A percentile compares a stretch with the other conserved stretches of the same genome.
These are phyloP conservation scores for Nebria ingens DNA, from an alignment of 1,140 invertebrate genomes.

Conservation along the genomic window DNA sequence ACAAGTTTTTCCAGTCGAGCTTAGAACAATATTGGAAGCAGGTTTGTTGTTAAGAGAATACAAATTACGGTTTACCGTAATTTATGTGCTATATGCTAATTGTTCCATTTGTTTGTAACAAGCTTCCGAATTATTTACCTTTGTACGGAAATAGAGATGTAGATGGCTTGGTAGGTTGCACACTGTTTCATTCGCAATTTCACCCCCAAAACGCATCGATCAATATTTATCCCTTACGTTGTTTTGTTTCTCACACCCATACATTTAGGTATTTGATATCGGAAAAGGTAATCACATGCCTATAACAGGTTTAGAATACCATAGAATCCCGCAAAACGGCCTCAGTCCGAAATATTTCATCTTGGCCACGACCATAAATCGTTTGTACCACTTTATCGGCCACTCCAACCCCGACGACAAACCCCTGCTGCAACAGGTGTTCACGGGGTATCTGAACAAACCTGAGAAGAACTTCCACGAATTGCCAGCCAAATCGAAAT, in stretches of 20 bases:
- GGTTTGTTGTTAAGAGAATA: conserved; percentile 39
- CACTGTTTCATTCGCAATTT: no score
- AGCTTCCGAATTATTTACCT: conserved; percentile 65
- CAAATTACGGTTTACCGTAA: conserved; percentile 16
- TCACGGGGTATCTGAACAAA: conserved; percentile 66
- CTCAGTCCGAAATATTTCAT: conserved; percentile 66
- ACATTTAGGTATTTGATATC: conserved; percentile 80
- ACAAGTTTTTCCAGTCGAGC: conserved; percentile 67
- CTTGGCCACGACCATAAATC: conserved; percentile 70
- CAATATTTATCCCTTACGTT: background rate
- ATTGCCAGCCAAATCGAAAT: conserved; percentile 60
- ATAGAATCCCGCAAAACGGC: conserved; percentile 56
- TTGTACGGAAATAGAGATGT: conserved; percentile 58
- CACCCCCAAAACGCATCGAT: background rate
- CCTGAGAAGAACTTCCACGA: conserved; percentile 65
- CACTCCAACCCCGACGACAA: conserved; percentile 61
- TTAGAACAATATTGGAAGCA: conserved; percentile 81
- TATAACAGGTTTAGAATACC: conserved; percentile 79
- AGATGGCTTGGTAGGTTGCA: conserved; percentile 57
- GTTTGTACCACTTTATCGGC: conserved; percentile 80
- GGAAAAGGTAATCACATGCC: conserved; percentile 62
- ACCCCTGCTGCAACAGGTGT: conserved; percentile 69
- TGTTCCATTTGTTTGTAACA: conserved; percentile 27
- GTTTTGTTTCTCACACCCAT: conserved; percentile 5
- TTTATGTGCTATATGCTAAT: conserved; percentile 9